phyloP scores from a whole-genome alignment of 2,888 invertebrate genomes.

The Alentia gelatinosa region DNA sequence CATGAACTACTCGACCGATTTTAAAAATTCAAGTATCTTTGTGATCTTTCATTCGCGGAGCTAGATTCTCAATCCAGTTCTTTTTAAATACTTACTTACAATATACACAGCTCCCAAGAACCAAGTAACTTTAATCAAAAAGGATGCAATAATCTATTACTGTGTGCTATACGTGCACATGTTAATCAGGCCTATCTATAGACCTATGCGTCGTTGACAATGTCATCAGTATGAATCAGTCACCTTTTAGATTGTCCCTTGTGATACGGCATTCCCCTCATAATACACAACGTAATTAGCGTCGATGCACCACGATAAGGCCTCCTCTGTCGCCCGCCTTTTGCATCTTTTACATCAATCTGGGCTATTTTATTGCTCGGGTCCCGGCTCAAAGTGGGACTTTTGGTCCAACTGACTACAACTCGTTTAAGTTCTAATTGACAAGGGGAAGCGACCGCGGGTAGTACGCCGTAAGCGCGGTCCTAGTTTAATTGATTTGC shows the following conservation, averaged over 20 bases:
- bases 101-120: too few species aligned
- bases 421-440: conserved; percentile 26
- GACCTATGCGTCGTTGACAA: background rate
- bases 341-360: conserved; percentile 4
- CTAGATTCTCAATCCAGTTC: too few species aligned
- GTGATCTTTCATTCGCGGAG: too few species aligned
- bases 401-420: background rate
- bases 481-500: conserved; percentile 10
- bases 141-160: background rate
- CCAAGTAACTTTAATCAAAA: background rate
- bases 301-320: background rate
- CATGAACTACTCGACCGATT: too few species aligned
- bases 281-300: conserved; percentile 2
- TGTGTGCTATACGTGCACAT: background rate
- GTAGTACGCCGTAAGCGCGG: background rate
- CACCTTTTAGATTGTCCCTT: background rate
- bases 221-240: background rate
- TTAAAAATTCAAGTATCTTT: too few species aligned
- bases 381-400: background rate
- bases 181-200: background rate
- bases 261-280: background rate
- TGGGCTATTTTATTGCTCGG: background rate
- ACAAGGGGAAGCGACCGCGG: background rate
- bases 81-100: too few species aligned
- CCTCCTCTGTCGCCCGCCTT: background rate